These are phyloP conservation scores for Tragelaphus strepsiceros DNA, from an alignment of 2,113 vertebrate species.

Conservation along the genomic window DNA sequence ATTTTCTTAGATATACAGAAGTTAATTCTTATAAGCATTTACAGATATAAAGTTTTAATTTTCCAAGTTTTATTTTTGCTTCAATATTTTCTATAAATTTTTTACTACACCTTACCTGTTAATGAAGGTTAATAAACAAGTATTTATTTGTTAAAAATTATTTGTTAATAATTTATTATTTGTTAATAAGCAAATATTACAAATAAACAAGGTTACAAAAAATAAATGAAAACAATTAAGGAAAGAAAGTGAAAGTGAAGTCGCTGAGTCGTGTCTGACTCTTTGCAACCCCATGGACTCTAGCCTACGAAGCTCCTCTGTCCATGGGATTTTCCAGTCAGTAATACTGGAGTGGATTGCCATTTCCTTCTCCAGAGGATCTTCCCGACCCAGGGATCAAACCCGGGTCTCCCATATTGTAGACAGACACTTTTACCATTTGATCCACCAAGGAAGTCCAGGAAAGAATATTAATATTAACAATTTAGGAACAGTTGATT, in stretches of 20 bases:
- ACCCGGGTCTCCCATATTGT: no score
- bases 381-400: no score
- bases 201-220: neutral
- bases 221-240: neutral
- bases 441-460: no score
- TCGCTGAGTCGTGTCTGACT: fast-evolving
- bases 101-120: neutral
- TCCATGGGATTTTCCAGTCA: no score
- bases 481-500: neutral
- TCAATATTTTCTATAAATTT: neutral
- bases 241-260: neutral
- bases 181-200: neutral
- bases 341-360: no score
- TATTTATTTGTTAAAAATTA: neutral
- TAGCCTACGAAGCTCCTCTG: no score
- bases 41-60: neutral
- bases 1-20: neutral
- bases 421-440: no score
- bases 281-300: no score
- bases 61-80: neutral
- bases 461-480: slow-evolving; percentile 3
- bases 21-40: neutral
- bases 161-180: neutral
- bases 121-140: neutral
- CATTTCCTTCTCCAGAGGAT: no score